A percentile compares a stretch with the other conserved stretches of the same genome.
These are phyloP conservation scores for Grallaria varia DNA, from an alignment of 2,113 vertebrate genomes.

Conservation along the genomic window DNA sequence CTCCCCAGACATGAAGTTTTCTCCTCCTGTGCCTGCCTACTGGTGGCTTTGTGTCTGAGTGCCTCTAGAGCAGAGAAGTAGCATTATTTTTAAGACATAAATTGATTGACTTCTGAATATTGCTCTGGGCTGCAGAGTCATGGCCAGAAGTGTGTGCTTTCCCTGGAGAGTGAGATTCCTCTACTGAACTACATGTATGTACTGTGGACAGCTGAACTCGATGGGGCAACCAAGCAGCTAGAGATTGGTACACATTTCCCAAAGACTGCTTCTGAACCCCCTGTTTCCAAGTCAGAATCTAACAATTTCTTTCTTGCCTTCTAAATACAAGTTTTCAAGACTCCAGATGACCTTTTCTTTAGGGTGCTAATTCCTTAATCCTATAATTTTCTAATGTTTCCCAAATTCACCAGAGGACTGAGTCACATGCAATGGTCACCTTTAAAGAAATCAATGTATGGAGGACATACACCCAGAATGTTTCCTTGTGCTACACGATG, in stretches of 20 bases:
- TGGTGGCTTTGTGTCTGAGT: background rate
- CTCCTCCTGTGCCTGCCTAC: background rate
- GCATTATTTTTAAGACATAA: background rate
- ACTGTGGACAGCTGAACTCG: background rate
- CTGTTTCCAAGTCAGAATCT: background rate
- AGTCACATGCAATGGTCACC: background rate
- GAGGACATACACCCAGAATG: background rate
- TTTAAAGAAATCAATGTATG: background rate
- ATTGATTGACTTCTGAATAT: background rate
- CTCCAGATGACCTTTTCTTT: background rate
- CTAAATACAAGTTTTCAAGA: background rate
- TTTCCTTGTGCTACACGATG: background rate
- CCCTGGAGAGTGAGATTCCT: background rate
- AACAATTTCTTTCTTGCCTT: background rate
- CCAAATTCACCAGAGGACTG: background rate
- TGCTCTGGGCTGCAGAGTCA: background rate
- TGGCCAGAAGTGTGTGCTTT: background rate
- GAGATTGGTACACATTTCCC: background rate
- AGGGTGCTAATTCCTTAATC: background rate
- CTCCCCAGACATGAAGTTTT: background rate
- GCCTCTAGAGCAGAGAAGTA: background rate
- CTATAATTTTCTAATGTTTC: background rate
- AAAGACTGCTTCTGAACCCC: background rate
- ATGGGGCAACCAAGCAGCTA: background rate
- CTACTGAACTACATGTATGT: background rate